phyloP scores from a whole-genome alignment of 1,140 invertebrate species.

The Capitella teleta region DNA sequence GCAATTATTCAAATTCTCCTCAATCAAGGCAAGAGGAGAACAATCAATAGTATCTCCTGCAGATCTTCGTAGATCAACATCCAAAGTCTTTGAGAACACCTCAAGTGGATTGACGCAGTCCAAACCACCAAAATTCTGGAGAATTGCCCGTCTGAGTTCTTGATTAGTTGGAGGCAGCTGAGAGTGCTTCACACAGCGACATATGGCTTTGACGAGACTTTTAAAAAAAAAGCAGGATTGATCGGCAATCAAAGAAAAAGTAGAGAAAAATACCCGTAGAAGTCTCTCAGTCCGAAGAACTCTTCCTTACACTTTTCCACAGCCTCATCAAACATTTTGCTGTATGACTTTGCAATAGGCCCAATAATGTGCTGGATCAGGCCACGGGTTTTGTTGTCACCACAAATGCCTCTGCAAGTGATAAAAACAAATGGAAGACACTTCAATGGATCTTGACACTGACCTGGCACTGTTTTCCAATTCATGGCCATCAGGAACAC shows the following conservation, averaged over 20 bases:
- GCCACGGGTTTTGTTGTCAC: background rate
- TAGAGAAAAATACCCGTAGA: slow-evolving; percentile 24
- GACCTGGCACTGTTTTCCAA: slow-evolving; percentile 22
- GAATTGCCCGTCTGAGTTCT: slow-evolving; percentile 23
- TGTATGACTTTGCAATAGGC: slow-evolving; percentile 15
- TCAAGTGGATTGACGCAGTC: slow-evolving; percentile 20
- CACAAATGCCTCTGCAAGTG: slow-evolving; percentile 11
- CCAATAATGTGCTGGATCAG: slow-evolving; percentile 15
- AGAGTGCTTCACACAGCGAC: slow-evolving; percentile 17
- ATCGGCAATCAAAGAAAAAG: background rate
- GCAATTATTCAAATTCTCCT: too few relatives aligned
- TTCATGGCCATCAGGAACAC: slow-evolving; percentile 26
- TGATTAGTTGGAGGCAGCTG: slow-evolving; percentile 16
- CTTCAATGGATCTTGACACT: background rate
- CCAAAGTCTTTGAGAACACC: slow-evolving; percentile 18
- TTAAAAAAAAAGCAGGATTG: background rate
- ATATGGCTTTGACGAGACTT: slow-evolving; percentile 33
- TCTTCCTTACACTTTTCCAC: slow-evolving; percentile 14
- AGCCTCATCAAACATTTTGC: background rate
- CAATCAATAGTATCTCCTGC: too few relatives aligned
- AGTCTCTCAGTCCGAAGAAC: slow-evolving; percentile 38
- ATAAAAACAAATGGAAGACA: background rate
- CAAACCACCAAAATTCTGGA: slow-evolving; percentile 30
- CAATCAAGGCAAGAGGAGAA: too few relatives aligned
- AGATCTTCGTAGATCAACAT: too few relatives aligned